A percentile compares a stretch with the other conserved stretches of the same genome.
phyloP scores from a whole-genome alignment of 2,113 vertebrate genomes.

The Hippotragus niger region DNA sequence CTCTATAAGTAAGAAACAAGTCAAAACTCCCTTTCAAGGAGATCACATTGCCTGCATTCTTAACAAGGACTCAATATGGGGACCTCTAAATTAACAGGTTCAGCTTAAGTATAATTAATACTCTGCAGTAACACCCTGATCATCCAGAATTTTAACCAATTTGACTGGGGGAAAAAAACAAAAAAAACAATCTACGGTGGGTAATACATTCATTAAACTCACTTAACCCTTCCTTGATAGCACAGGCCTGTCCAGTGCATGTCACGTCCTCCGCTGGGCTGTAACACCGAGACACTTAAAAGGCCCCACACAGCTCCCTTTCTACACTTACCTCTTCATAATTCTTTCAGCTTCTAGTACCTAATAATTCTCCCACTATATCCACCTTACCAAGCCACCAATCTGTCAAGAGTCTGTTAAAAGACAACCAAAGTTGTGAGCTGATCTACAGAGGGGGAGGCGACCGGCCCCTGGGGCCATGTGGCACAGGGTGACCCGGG shows the following conservation, averaged over 20 bases:
- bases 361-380: neutral
- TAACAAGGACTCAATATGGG: neutral
- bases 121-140: neutral
- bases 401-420: neutral
- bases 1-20: neutral
- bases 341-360: neutral
- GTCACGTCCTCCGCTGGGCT: neutral
- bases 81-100: neutral
- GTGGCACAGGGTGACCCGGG: neutral
- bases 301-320: neutral
- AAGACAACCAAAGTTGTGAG: neutral
- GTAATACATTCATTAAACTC: neutral
- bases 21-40: neutral
- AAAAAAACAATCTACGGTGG: neutral
- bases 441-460: neutral
- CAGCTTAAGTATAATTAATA: neutral
- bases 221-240: neutral
- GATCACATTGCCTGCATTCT: neutral
- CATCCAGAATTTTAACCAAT: neutral
- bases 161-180: neutral
- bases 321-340: neutral
- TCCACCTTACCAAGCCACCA: neutral
- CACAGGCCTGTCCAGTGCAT: neutral
- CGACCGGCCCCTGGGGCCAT: neutral
- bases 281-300: neutral